Conservation (phyloP, 2,888 invertebrate species). For the Teinopalpus imperialis region DNA sequence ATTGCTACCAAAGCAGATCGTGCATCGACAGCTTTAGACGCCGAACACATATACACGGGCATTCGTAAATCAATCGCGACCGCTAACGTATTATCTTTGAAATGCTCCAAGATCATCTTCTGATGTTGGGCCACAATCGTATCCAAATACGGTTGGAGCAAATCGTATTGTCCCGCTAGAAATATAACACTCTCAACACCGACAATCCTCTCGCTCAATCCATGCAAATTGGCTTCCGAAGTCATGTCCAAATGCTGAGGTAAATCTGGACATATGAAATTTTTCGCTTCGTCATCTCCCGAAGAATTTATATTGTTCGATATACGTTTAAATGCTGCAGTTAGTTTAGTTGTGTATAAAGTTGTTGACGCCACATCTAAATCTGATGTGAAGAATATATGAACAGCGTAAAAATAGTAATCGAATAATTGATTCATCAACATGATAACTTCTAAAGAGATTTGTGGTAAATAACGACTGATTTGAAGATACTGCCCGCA, state of each 20-base stretch:
- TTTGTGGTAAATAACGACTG: slow-evolving; percentile 93
- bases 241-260: slow-evolving; percentile 57
- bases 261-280: slow-evolving; percentile 48
- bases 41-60: slow-evolving; percentile 94
- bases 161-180: slow-evolving; percentile 92
- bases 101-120: slow-evolving; percentile 85
- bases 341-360: slow-evolving; percentile 86
- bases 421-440: slow-evolving; percentile 96
- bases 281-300: slow-evolving; percentile 47
- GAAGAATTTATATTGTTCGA: slow-evolving; percentile 83
- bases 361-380: slow-evolving; percentile 81
- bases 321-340: slow-evolving; percentile 88
- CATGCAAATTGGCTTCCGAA: slow-evolving; percentile 87
- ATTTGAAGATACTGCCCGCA: slow-evolving; percentile 97
- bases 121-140: slow-evolving; percentile 89
- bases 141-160: slow-evolving; percentile 92
- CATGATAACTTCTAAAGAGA: slow-evolving; percentile 94
- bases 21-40: slow-evolving; percentile 90
- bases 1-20: slow-evolving; percentile 90
- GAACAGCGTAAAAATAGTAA: slow-evolving; percentile 94
- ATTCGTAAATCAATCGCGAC: slow-evolving; percentile 88
- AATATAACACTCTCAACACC: slow-evolving; percentile 97
- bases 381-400: slow-evolving; percentile 91
- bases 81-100: slow-evolving; percentile 87
- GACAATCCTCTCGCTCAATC: slow-evolving; percentile 92